Conservation (phyloP, 2,797 vertebrate species). For the Cirrhinus molitorella region DNA sequence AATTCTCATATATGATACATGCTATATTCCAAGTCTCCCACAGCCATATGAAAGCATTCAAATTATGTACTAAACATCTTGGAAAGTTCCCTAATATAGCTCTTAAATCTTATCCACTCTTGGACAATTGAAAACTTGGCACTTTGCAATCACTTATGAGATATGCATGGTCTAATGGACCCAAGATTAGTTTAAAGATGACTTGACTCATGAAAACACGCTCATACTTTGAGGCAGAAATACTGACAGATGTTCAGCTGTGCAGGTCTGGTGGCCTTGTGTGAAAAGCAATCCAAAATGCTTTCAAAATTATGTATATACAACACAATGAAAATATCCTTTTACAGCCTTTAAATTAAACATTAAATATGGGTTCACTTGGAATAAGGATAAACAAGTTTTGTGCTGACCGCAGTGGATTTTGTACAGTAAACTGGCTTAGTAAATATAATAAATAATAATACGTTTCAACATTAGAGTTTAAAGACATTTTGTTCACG, state of each 20-base stretch:
- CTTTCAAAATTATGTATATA: not conserved
- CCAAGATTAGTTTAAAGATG: not conserved
- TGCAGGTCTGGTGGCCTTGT: not conserved
- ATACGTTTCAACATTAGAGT: slow-evolving; percentile 1
- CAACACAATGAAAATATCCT: not conserved
- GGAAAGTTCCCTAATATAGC: not conserved
- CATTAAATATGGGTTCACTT: not conserved
- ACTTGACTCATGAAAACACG: not conserved
- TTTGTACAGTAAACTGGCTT: not conserved
- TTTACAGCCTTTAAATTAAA: not conserved
- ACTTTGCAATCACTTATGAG: not conserved
- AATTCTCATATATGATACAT: not conserved
- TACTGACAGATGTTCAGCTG: not conserved
- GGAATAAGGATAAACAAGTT: not conserved
- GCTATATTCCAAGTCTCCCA: not conserved
- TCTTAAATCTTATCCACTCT: not conserved
- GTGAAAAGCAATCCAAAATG: not conserved
- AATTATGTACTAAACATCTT: not conserved
- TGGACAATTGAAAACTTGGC: not conserved
- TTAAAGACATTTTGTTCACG: slow-evolving; percentile 6
- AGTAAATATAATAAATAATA: not conserved
- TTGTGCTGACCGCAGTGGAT: slow-evolving; percentile 8
- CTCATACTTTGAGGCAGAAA: not conserved
- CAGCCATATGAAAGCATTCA: not conserved
- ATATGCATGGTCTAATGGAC: not conserved